Percentiles rank a stretch among this genome's conserved stretches.
Conservation (phyloP, 2,113 vertebrate species). For the Xerus inauris region DNA sequence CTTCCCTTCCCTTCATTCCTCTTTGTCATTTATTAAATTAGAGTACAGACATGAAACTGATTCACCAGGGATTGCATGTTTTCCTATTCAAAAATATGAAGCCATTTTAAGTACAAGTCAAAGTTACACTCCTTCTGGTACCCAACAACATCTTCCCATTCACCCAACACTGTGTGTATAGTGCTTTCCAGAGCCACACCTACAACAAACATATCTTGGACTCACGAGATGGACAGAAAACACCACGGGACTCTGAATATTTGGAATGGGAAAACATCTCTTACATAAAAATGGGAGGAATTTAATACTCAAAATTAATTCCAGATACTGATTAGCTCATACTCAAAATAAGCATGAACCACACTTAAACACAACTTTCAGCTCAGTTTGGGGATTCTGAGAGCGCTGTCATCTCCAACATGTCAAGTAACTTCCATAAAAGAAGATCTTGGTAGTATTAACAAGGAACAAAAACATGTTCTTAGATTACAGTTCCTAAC, state of each 20-base stretch:
- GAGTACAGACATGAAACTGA: neutral
- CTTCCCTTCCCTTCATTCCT: no score
- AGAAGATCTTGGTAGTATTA: neutral
- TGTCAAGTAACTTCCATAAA: neutral
- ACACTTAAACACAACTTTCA: neutral
- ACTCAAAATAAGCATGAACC: neutral
- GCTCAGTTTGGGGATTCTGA: neutral
- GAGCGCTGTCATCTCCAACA: neutral
- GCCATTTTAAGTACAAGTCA: neutral
- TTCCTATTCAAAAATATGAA: neutral
- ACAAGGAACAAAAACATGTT: constrained; percentile 52
- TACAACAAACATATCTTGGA: neutral
- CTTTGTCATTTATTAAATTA: neutral
- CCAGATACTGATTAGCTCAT: neutral
- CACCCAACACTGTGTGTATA: neutral
- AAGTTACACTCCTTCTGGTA: neutral
- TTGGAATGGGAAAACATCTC: neutral
- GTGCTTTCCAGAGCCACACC: neutral
- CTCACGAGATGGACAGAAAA: neutral
- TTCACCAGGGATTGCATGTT: neutral
- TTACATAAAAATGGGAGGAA: neutral
- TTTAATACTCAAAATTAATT: neutral
- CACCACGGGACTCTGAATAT: neutral
- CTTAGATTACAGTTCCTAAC: constrained; percentile 43
- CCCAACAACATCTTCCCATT: neutral